phyloP scores from a whole-genome alignment of 2,888 invertebrate genomes.

The Erebia palarica region DNA sequence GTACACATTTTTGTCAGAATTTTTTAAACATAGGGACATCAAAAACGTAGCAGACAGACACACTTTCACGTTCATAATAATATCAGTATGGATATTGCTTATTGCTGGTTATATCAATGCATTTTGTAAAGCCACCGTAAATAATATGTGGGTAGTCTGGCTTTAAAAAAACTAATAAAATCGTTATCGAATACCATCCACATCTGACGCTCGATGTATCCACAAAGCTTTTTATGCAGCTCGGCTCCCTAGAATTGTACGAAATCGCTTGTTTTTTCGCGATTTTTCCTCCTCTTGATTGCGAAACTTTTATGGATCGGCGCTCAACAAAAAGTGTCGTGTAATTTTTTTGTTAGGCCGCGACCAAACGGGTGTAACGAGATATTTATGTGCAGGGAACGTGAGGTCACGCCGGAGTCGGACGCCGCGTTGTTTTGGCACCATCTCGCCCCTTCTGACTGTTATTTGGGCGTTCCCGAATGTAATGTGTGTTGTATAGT shows the following conservation, averaged over 20 bases:
- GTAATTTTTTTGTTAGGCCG: constrained; percentile 59
- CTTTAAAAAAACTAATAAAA: constrained; percentile 9
- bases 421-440: constrained; percentile 52
- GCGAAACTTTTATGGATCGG: constrained; percentile 63
- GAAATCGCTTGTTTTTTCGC: constrained; percentile 56
- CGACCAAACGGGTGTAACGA: constrained; percentile 60
- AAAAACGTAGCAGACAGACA: too few species aligned
- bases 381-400: constrained; percentile 66
- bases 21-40: too few species aligned
- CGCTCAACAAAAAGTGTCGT: constrained; percentile 58
- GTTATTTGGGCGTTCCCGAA: constrained; percentile 49
- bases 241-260: constrained; percentile 34
- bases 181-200: background rate
- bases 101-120: too few species aligned
- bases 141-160: too few species aligned
- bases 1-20: too few species aligned
- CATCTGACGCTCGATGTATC: constrained; percentile 1
- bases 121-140: too few species aligned
- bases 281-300: constrained; percentile 65
- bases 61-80: too few species aligned
- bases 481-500: constrained; percentile 39
- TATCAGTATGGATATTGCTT: too few species aligned
- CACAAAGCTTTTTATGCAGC: constrained; percentile 30
- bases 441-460: constrained; percentile 49
- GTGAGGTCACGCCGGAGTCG: constrained; percentile 59